Evolutionary conservation across 2,888 invertebrate species (phyloP).

Genomic region (Caenorhabditis sulstoni): DNA sequence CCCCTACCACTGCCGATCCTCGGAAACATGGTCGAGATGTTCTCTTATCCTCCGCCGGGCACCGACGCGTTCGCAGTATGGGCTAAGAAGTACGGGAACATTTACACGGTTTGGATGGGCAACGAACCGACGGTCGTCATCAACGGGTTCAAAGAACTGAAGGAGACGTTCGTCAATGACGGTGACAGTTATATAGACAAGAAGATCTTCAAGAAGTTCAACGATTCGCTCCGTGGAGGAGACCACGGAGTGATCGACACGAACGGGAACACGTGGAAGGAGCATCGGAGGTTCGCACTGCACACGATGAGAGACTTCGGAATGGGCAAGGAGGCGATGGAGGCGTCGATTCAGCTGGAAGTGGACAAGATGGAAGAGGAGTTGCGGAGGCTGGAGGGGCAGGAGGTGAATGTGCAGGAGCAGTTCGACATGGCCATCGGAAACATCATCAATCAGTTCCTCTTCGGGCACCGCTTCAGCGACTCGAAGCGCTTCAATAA

Average conservation of each 20-base stretch:
- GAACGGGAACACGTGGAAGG: conserved; percentile 62
- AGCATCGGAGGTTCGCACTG: conserved; percentile 61
- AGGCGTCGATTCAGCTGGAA: conserved; percentile 55
- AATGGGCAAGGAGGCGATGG: conserved; percentile 66
- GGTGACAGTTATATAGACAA: conserved; percentile 58
- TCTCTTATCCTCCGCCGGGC: conserved; percentile 49
- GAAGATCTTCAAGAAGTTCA: conserved; percentile 49
- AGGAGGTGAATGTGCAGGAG: conserved; percentile 45
- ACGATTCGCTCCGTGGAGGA: conserved; percentile 49
- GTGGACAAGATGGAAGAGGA: conserved; percentile 37
- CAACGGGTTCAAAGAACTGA: conserved; percentile 58
- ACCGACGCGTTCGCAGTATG: conserved; percentile 54
- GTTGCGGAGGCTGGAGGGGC: conserved; percentile 26
- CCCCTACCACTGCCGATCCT: conserved; percentile 60
- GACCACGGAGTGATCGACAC: conserved; percentile 60
- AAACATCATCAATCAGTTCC: conserved; percentile 62
- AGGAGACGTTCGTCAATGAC: conserved; percentile 63
- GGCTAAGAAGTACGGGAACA: conserved; percentile 56
- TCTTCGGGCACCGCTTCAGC: conserved; percentile 61
- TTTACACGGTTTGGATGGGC: conserved; percentile 66
- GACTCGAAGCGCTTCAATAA: conserved; percentile 26
- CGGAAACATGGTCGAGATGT: conserved; percentile 61
- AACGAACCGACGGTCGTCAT: conserved; percentile 56
- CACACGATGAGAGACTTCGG: conserved; percentile 63
- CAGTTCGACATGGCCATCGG: conserved; percentile 59